Evolutionary conservation across 2,797 vertebrate genomes (phyloP).

Genomic region (Falco rusticolus): DNA sequence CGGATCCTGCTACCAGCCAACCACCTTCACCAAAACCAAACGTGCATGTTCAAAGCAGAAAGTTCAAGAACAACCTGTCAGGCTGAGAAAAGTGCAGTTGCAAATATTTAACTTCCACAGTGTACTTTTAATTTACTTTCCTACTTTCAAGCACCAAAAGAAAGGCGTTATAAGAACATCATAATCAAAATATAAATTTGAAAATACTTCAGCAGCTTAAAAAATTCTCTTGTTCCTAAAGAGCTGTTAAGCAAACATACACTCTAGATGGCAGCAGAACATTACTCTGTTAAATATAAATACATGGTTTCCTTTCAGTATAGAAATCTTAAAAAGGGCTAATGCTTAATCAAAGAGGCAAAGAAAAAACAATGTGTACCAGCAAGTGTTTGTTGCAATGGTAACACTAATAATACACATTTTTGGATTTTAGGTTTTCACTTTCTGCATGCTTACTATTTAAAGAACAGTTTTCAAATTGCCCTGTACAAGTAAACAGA

Average conservation of each 20-base stretch:
- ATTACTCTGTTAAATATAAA: neutral
- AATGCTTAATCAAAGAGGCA: neutral
- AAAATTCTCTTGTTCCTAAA: neutral
- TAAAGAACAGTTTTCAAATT: neutral
- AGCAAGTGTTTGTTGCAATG: neutral
- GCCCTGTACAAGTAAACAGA: neutral
- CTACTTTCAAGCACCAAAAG: neutral
- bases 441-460: neutral
- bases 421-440: neutral
- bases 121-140: neutral
- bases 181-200: neutral
- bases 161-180: neutral
- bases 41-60: neutral
- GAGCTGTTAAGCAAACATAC: neutral
- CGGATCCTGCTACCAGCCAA: neutral
- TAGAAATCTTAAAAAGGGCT: neutral
- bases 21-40: neutral
- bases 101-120: neutral
- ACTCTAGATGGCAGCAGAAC: conserved; percentile 72
- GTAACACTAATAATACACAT: neutral
- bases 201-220: neutral
- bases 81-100: neutral
- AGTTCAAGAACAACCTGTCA: neutral
- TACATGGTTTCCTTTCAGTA: neutral
- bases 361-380: neutral